A percentile compares a stretch with the other conserved stretches of the same genome.
phyloP scores from a whole-genome alignment of 2,888 invertebrate species.

The Labia minor region DNA sequence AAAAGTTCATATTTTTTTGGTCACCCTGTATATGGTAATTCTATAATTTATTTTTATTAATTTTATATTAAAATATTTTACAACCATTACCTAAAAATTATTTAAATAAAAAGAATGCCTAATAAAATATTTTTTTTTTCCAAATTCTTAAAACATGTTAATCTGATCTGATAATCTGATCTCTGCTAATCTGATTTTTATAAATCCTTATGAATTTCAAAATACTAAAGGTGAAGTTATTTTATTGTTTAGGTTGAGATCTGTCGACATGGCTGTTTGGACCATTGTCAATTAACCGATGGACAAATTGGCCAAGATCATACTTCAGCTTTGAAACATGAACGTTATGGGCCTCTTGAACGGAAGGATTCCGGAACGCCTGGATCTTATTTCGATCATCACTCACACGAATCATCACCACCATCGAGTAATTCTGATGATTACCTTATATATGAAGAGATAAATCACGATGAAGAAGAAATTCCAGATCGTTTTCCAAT shows the following conservation, averaged over 20 bases:
- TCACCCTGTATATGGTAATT: no score
- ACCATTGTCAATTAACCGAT: conserved; percentile 71
- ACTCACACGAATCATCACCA: not conserved
- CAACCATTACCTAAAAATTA: no score
- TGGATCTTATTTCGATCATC: not conserved
- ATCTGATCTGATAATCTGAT: no score
- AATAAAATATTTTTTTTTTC: no score
- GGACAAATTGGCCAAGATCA: conserved; percentile 29
- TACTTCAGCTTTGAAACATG: conserved; percentile 27
- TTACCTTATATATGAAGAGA: conserved; percentile 39
- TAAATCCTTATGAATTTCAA: no score
- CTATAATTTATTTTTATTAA: no score
- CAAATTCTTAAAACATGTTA: no score
- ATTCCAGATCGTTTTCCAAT: conserved; percentile 34
- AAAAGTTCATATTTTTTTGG: no score
- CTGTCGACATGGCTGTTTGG: conserved; percentile 82
- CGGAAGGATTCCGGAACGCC: conserved; percentile 38
- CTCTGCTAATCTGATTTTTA: no score
- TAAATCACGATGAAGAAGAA: conserved; percentile 30
- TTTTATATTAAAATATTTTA: no score
- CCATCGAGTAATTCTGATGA: conserved; percentile 31
- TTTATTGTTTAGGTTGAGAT: conserved; percentile 66
- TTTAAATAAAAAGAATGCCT: no score
- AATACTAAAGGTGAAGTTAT: no score
- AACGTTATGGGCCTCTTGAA: conserved; percentile 41